Percentiles rank a stretch among this genome's conserved stretches.
Evolutionary conservation across 2,113 vertebrate species (phyloP).

Genomic region (Ophthalmolycus amberensis): DNA sequence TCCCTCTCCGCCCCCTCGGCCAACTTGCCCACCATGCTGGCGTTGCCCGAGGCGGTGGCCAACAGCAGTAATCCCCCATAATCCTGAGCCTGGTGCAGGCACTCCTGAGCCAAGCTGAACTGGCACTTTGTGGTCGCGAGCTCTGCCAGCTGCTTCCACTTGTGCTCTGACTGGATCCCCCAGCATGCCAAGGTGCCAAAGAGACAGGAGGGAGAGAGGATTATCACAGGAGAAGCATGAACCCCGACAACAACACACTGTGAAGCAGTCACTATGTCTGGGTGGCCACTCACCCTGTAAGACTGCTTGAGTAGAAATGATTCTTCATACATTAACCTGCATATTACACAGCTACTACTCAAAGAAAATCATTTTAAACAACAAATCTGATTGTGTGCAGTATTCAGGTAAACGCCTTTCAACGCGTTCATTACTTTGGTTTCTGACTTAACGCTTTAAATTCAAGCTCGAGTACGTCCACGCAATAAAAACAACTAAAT

Average conservation of each 20-base stretch:
- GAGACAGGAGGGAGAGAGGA: conserved; percentile 49
- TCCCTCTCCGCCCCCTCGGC: conserved; percentile 92
- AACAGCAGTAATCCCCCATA: conserved; percentile 94
- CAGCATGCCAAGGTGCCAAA: conserved; percentile 21
- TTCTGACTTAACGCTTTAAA: too few relatives aligned
- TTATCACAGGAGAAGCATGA: conserved; percentile 40
- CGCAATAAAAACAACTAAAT: too few relatives aligned
- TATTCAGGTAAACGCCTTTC: too few relatives aligned
- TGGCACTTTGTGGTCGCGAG: conserved; percentile 94
- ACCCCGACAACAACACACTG: background rate
- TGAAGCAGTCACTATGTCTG: background rate
- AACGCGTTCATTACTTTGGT: too few relatives aligned
- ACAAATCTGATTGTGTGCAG: background rate
- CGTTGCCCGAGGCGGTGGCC: conserved; percentile 93
- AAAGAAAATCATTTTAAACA: too few relatives aligned
- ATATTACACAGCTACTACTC: background rate
- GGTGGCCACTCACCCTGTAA: conserved; percentile 11
- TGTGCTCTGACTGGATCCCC: conserved; percentile 91
- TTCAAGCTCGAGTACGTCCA: too few relatives aligned
- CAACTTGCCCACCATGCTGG: conserved; percentile 92
- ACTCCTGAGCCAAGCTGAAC: conserved; percentile 94
- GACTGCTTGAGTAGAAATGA: background rate
- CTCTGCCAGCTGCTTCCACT: conserved; percentile 97
- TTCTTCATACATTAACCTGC: background rate
- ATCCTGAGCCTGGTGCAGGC: conserved; percentile 95